Evolutionary conservation across 2,888 invertebrate species (phyloP), one percentile per base, ranked within the genome.

Genomic region (Meteorus cinctellus): DNA sequence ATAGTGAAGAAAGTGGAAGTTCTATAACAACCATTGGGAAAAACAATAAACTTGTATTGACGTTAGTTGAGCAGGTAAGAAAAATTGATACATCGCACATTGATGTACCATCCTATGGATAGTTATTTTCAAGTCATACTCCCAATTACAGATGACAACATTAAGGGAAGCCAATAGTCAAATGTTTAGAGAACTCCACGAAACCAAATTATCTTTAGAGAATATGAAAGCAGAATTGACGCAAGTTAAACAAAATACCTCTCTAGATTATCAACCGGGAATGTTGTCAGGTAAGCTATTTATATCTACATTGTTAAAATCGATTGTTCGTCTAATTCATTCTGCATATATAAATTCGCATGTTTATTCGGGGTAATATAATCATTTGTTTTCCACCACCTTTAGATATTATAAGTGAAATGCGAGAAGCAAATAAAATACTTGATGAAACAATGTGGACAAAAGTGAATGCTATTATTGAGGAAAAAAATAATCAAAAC

Each of bases 111-210:
- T 4, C 41, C 2, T 41, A 12, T 41, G 2, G 1, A 12, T 12
- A 41, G 41, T 41, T 41, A 27, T 72, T n/a, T 19, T 24, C 62
- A 34, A 27, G 55, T 36, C 41, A 36, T 59, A 60, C 41, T 51
- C 12, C 12, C 12, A 59, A 8, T 45, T 82, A 4, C 70, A 89
- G 89, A 88, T 89, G 85, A 89, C 88, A 36, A 84, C 93, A 73
- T 87, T 96, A 82, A 95, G 94, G 86, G 93, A 94, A 82, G 92
- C 92, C 75, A 95, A 96, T 89, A 92, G 94, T 82, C 94, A 94
- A 91, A 91, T 96, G 85, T 94, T 92, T 84, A 93, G 94, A 87
- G 95, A 95, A 87, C 91, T 96, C 82, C 92, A 93, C 84, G 94
- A 95, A 84, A 93, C 95, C 76, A 94, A 93, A 91, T 93, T 94